Percentiles rank a stretch among this genome's conserved stretches.
phyloP scores from a whole-genome alignment of 1,140 invertebrate genomes.

The Atta colombica region DNA sequence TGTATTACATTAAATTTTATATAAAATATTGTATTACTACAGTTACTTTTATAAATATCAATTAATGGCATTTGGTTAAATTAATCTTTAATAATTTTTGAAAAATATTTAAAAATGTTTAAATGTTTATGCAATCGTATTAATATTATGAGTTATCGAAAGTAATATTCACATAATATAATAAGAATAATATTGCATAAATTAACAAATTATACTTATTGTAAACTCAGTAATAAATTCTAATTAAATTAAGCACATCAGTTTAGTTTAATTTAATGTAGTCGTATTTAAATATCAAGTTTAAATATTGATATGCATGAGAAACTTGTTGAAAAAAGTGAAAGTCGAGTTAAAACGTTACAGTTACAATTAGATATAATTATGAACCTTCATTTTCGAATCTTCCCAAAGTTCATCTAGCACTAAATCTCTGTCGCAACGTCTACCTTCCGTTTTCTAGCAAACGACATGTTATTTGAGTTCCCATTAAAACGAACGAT shows the following conservation, averaged over 20 bases:
- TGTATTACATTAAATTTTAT: not conserved
- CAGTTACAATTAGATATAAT: not conserved
- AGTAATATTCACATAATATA: not conserved
- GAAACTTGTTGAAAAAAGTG: not conserved
- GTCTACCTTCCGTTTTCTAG: conserved; percentile 38
- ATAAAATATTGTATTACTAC: not conserved
- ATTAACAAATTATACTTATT: not conserved
- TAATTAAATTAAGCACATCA: not conserved
- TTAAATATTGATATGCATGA: not conserved
- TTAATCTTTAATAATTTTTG: not conserved
- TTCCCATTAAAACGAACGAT: conserved; percentile 19
- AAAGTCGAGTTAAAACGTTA: conserved; percentile 7
- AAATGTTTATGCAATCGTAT: not conserved
- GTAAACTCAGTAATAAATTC: not conserved
- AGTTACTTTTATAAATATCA: not conserved
- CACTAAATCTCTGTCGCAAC: conserved; percentile 52
- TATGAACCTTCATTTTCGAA: conserved; percentile 17
- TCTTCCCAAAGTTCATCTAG: conserved; percentile 24
- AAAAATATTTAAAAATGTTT: not conserved
- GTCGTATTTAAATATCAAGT: not conserved
- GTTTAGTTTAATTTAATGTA: not conserved
- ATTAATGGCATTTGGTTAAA: not conserved
- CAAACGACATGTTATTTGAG: conserved; percentile 41
- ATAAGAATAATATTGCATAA: not conserved
- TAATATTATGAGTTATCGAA: not conserved